These are phyloP conservation scores for Antigone vipio DNA, from an alignment of 2,113 vertebrate species.

Conservation along the genomic window DNA sequence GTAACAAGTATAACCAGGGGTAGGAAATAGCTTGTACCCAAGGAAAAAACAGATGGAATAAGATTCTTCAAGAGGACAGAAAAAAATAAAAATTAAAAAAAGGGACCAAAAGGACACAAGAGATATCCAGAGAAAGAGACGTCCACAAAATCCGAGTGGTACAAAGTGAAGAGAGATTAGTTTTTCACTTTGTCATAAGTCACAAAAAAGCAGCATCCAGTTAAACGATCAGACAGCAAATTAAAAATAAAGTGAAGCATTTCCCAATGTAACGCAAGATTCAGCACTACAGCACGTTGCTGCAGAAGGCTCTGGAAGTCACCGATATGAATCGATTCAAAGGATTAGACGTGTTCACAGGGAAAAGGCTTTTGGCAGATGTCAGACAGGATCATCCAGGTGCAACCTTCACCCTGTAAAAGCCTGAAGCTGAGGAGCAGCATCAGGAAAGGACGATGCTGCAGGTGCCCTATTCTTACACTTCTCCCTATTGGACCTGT, in stretches of 20 bases:
- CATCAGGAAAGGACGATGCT: background rate
- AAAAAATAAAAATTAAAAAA: background rate
- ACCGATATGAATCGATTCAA: background rate
- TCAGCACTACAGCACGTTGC: background rate
- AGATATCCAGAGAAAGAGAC: background rate
- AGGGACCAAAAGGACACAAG: background rate
- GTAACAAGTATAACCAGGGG: background rate
- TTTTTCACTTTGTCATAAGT: background rate
- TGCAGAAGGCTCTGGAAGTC: background rate
- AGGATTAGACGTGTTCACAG: fast-evolving
- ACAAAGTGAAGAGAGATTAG: background rate
- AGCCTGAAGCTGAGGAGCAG: background rate
- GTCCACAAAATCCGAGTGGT: background rate
- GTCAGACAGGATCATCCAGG: background rate
- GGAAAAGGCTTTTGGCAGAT: background rate
- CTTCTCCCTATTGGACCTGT: background rate
- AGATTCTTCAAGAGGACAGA: background rate
- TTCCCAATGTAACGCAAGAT: background rate
- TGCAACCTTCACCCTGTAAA: background rate
- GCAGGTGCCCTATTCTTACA: fast-evolving
- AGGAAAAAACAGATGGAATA: background rate
- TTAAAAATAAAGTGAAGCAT: background rate
- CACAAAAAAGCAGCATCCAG: background rate
- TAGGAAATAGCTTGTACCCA: background rate
- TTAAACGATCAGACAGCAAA: background rate